Percentiles rank a stretch among this genome's conserved stretches.
phyloP scores from a whole-genome alignment of 2,888 invertebrate species.

The Cacoxenus indagator region DNA sequence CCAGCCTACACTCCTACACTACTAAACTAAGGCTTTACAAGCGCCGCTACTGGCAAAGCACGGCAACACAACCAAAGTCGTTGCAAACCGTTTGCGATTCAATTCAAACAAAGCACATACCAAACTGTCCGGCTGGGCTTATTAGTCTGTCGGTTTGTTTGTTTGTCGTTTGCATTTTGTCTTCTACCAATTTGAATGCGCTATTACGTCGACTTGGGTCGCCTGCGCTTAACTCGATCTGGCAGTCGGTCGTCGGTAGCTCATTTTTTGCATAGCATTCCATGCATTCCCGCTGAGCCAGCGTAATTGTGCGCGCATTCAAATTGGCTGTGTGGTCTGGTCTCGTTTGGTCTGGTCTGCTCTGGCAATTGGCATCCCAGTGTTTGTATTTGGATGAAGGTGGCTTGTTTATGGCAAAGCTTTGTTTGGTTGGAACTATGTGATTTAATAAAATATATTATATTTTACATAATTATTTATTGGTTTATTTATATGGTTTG shows the following conservation, averaged over 20 bases:
- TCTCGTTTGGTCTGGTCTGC: too few species aligned
- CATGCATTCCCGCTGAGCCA: not conserved
- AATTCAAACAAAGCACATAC: slow-evolving; percentile 45
- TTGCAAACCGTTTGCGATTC: not conserved
- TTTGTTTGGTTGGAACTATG: too few species aligned
- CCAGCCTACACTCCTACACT: too few species aligned
- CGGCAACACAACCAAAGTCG: not conserved
- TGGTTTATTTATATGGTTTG: too few species aligned
- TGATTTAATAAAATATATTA: too few species aligned
- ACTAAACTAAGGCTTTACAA: too few species aligned
- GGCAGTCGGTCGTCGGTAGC: not conserved
- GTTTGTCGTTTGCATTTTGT: slow-evolving; percentile 64
- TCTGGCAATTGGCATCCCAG: too few species aligned
- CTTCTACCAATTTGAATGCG: slow-evolving; percentile 61
- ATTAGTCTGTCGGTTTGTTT: slow-evolving; percentile 67
- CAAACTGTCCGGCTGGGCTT: slow-evolving; percentile 59
- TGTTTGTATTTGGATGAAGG: too few species aligned
- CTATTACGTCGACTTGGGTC: not conserved
- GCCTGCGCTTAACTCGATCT: slow-evolving; percentile 31
- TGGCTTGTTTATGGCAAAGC: too few species aligned
- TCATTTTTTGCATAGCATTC: not conserved
- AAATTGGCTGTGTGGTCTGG: slow-evolving; percentile 27
- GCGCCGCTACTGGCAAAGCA: slow-evolving; percentile 15
- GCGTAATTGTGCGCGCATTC: slow-evolving; percentile 30
- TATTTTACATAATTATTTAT: too few species aligned